Base-by-base conservation (phyloP, 1,140 invertebrate species). In the Drosophila saltans region DNA sequence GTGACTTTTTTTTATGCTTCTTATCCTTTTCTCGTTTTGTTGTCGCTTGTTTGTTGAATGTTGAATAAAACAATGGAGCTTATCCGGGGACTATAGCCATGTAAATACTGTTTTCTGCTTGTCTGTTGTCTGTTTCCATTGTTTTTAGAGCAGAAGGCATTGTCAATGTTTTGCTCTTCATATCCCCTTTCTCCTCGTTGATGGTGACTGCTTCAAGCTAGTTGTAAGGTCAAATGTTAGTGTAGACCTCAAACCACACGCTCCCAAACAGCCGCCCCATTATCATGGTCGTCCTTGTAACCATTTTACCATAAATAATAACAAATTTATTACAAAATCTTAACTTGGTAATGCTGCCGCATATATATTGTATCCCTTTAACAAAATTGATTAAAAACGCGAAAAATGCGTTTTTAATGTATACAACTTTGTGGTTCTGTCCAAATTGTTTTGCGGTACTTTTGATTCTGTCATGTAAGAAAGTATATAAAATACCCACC, bases 231-330 rank as follows among this genome's bases (percentile, higher is more conserved):
- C 83, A 86, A 81, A 82, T 86, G 75, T 67, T 66, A 69, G 45
- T 26, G n/a, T 48, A 72, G 69, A 74, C 68, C 69, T 41, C 45
- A 21, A 43, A 39, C 39, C 40, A 40, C 11, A 24, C 10, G 8
- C 24, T 58, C 56, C 59, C 63, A 72, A 24, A 65, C 62, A 57
- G 16, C 45, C 45, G 16, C 77, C 57, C 55, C 57, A 73, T 85
- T 88, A 85, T 82, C 79, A 69, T 59, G 66, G 81, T 79, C 45
- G 79, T 85, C 83, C 82, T 85, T 82, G 82, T 85, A 88, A 79
- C 79, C 79, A 69, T 82, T 84, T 80, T 48, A 70, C 41, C 66
- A 58, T 75, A 86, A 76, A 78, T 72, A 68, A 56, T 55, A 64
- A 63, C 9, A 52, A 52, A 26, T 52, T 52, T 24, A 21, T 24